Conservation (phyloP, 2,888 invertebrate species). For the Onchidella celtica region DNA sequence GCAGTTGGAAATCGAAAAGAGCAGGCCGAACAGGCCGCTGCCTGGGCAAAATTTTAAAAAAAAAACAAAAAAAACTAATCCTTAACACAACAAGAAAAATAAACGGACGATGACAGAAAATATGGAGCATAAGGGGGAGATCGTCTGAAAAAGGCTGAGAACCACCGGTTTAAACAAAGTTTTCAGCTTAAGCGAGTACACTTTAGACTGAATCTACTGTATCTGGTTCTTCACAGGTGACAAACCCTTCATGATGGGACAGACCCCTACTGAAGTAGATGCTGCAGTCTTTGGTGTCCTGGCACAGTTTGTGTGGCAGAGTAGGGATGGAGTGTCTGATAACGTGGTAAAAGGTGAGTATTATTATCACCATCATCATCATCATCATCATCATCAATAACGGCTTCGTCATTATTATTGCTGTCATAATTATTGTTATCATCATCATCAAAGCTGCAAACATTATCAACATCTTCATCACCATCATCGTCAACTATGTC, state of each 20-base stretch:
- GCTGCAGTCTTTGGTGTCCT: conserved; percentile 78
- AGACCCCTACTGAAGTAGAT: conserved; percentile 72
- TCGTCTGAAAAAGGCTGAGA: too few species aligned
- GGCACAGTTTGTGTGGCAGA: conserved; percentile 75
- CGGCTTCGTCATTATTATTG: not conserved
- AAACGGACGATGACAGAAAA: too few species aligned
- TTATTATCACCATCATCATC: not conserved
- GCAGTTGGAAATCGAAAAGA: too few species aligned
- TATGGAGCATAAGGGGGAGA: too few species aligned
- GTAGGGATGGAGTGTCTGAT: conserved; percentile 20
- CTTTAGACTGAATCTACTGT: too few species aligned
- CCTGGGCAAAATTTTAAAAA: too few species aligned
- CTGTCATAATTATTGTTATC: too few species aligned
- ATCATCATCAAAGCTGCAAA: not conserved
- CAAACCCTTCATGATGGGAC: conserved; percentile 72
- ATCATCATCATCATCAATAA: not conserved
- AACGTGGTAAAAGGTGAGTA: conserved; percentile 17
- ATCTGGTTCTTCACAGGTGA: conserved; percentile 65
- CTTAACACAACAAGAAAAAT: too few species aligned
- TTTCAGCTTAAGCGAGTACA: too few species aligned
- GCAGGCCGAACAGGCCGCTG: too few species aligned
- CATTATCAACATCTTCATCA: not conserved
- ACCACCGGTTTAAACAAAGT: too few species aligned
- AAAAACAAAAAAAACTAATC: too few species aligned
- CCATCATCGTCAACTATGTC: not conserved